Percentiles rank a stretch among this genome's conserved stretches.
phyloP scores from a whole-genome alignment of 2,888 invertebrate genomes.

The Heliconius hortense region DNA sequence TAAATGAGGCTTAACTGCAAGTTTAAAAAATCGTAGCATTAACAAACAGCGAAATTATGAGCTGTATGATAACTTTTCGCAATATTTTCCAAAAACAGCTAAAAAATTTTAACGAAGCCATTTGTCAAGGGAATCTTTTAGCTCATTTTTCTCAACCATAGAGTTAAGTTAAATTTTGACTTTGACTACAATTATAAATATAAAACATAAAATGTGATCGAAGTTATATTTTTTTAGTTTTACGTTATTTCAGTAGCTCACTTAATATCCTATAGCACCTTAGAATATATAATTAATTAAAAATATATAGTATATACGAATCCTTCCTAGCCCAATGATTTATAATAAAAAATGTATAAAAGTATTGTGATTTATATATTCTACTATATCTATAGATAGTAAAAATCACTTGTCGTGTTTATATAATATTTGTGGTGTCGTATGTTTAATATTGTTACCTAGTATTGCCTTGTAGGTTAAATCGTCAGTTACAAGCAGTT shows the following conservation, averaged over 20 bases:
- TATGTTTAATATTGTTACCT: constrained; percentile 31
- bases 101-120: too few relatives aligned
- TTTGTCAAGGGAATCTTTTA: too few relatives aligned
- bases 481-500: constrained; percentile 1
- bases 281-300: constrained; percentile 12
- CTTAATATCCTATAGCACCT: neutral
- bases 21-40: neutral
- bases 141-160: too few relatives aligned
- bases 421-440: constrained; percentile 40
- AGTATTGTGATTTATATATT: constrained; percentile 19
- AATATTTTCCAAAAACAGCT: neutral
- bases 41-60: too few relatives aligned
- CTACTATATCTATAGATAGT: constrained; percentile 26
- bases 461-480: constrained; percentile 44
- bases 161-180: neutral
- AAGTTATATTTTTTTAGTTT: neutral
- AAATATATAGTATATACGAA: neutral
- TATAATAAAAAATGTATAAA: neutral
- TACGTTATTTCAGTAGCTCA: constrained; percentile 4
- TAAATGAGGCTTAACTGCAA: neutral
- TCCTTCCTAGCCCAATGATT: constrained; percentile 4
- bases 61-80: neutral
- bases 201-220: neutral
- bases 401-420: constrained; percentile 34
- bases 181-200: neutral